Evolutionary conservation across 2,888 invertebrate species (phyloP), one percentile per base, ranked within the genome.

Genomic region (Agonopterix alstromeriana): DNA sequence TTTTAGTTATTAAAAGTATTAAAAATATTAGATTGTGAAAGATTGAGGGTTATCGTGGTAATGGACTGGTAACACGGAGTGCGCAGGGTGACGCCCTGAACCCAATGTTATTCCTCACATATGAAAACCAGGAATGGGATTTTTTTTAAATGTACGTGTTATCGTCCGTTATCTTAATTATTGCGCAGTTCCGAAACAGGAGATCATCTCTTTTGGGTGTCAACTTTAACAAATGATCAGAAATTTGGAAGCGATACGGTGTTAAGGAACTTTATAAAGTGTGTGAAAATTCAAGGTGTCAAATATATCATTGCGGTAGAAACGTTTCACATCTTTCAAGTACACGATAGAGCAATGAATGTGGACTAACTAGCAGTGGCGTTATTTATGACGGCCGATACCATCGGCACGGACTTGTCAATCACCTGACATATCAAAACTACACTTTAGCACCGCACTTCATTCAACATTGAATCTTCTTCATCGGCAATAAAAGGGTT

Each of bases 351-450:
- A 71, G 69, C 70, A 67, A 73, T 87, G 85, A 86, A 87, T 85
- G 77, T 81, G 74, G 73, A 73, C 82, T 86, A 86, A 87, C 87
- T 81, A 87, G 82, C 73, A 59, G 77, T 81, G 81, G 82, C 81
- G 75, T 86, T 84, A 85, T 85, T 84, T 84, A 87, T 86, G 80
- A 82, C 71, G 71, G 64, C 65, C 67, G 83, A 83, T 83, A 77
- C 73, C 67, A 83, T 85, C 83, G 83, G 70, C 67, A 74, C 78
- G 83, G 78, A 85, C 87, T 87, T 87, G 88, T 88, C 88, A 84
- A 84, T 87, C 86, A 84, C 61, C 38, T 61, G 65, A 70, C 65
- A 71, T 67, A 73, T 71, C 67, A 63, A 61, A 73, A 65, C 66
- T 65, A 67, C 62, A 67, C 68, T 63, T 27, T 60, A 65, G 61